Conservation (phyloP, 2,797 vertebrate genomes). For the Phoebastria nigripes region DNA sequence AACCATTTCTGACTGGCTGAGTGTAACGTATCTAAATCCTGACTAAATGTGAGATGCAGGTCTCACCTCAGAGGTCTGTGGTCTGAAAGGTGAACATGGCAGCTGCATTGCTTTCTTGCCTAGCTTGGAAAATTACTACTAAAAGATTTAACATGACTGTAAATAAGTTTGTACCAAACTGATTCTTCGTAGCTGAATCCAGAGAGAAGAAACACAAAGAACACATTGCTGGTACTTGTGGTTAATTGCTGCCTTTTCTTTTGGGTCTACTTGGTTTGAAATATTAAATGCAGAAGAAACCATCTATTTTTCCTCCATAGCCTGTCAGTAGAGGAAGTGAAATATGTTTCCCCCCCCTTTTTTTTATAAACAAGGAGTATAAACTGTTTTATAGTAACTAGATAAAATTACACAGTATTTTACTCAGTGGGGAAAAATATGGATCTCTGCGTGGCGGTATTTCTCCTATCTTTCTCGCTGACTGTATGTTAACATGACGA, state of each 20-base stretch:
- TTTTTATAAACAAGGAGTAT: slow-evolving; percentile 20
- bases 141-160: background rate
- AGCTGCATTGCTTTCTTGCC: background rate
- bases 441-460: background rate
- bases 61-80: background rate
- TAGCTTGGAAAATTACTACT: background rate
- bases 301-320: slow-evolving; percentile 49
- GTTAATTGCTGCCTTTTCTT: slow-evolving; percentile 67
- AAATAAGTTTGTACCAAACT: background rate
- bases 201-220: background rate
- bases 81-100: background rate
- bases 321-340: slow-evolving; percentile 51
- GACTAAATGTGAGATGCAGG: background rate
- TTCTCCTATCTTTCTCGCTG: slow-evolving; percentile 2
- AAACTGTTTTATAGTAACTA: slow-evolving; percentile 53
- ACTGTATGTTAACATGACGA: background rate
- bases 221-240: slow-evolving; percentile 29
- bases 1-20: background rate
- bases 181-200: background rate
- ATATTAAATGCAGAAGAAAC: slow-evolving; percentile 41
- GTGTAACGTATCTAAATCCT: background rate
- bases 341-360: background rate
- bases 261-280: slow-evolving; percentile 52
- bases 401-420: slow-evolving; percentile 44
- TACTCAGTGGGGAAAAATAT: slow-evolving; percentile 49